A percentile compares a stretch with the other conserved stretches of the same genome.
Conservation (phyloP, 2,888 invertebrate species). For the Nomada fabriciana region DNA sequence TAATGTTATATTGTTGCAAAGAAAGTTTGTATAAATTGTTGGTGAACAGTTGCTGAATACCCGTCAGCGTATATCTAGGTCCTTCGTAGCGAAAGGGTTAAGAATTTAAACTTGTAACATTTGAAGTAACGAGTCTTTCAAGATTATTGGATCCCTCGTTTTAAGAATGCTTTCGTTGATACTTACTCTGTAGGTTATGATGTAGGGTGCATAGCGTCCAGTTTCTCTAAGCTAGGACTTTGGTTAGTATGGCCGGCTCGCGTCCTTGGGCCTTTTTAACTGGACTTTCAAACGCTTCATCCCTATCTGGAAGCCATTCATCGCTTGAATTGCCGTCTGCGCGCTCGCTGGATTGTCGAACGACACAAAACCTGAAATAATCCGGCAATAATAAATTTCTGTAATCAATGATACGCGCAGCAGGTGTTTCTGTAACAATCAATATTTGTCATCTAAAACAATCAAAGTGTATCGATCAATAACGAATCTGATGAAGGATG, state of each 20-base stretch:
- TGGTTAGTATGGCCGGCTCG: constrained; percentile 98
- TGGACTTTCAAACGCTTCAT: constrained; percentile 99
- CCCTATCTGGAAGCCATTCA: constrained; percentile 99
- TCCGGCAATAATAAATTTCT: constrained; percentile 36
- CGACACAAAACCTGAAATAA: constrained; percentile 96
- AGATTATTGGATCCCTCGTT: neutral
- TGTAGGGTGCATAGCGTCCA: constrained; percentile 81
- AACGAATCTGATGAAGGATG: too few relatives aligned
- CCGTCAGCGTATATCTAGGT: too few relatives aligned
- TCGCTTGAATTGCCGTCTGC: constrained; percentile 99
- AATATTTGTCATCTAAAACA: too few relatives aligned
- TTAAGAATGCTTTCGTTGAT: neutral
- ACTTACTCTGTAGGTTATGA: constrained; percentile 82
- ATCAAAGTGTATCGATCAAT: too few relatives aligned
- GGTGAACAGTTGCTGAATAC: too few relatives aligned
- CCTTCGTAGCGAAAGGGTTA: too few relatives aligned
- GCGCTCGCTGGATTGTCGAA: constrained; percentile 99
- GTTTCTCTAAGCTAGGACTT: constrained; percentile 87
- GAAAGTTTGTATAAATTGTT: too few relatives aligned
- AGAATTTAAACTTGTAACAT: too few relatives aligned
- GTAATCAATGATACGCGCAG: neutral
- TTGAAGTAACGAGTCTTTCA: neutral
- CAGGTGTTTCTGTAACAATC: too few relatives aligned
- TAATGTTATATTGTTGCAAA: too few relatives aligned
- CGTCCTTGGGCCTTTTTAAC: constrained; percentile 99